phyloP scores from a whole-genome alignment of 2,797 vertebrate species.

The Aulostomus chinensis region DNA sequence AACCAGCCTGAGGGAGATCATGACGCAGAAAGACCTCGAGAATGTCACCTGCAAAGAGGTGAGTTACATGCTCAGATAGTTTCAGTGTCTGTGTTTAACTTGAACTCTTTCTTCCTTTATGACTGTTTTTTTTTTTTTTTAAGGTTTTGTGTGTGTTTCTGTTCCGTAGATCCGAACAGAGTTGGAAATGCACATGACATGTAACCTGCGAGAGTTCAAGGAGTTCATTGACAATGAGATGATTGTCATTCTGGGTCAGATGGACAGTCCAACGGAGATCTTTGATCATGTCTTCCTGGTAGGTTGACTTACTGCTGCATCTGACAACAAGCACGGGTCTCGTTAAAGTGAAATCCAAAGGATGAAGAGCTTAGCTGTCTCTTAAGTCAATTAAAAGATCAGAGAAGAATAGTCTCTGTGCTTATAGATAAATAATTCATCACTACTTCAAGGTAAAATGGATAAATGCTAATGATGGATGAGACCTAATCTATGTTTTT shows the following conservation, averaged over 20 bases:
- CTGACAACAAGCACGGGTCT: neutral
- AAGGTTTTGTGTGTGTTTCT: neutral
- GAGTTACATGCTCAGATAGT: slow-evolving; percentile 3
- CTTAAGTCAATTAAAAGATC: neutral
- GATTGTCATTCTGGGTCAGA: slow-evolving; percentile 97
- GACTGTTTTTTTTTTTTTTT: neutral
- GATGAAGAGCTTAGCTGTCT: neutral
- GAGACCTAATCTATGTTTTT: neutral
- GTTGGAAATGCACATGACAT: slow-evolving; percentile 98
- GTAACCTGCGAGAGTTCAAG: slow-evolving; percentile 96
- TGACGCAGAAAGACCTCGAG: slow-evolving; percentile 98
- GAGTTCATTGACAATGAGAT: slow-evolving; percentile 99
- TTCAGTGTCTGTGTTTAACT: neutral
- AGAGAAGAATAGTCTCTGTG: neutral
- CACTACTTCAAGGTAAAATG: neutral
- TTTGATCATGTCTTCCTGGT: slow-evolving; percentile 98
- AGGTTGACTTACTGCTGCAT: slow-evolving; percentile 33
- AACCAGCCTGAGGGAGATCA: slow-evolving; percentile 92
- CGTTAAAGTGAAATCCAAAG: neutral
- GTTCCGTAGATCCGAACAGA: slow-evolving; percentile 89
- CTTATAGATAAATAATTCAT: neutral
- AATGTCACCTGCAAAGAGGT: slow-evolving; percentile 97
- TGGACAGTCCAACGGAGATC: slow-evolving; percentile 98
- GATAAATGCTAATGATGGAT: neutral
- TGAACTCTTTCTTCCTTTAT: neutral